phyloP scores from a whole-genome alignment of 1,140 invertebrate genomes.

The Dendrolimus kikuchii region DNA sequence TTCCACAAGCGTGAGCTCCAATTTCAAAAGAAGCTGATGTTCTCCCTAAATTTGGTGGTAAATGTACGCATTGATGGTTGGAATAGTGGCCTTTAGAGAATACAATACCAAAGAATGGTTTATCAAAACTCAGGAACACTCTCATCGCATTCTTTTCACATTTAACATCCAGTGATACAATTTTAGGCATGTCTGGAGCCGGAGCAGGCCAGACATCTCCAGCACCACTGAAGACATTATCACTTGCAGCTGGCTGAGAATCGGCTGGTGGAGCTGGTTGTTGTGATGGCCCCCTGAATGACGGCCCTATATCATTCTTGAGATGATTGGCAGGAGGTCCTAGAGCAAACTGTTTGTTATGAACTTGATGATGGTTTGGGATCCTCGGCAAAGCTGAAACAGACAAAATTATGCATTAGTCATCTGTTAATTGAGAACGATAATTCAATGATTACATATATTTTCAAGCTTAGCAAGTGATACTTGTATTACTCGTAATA shows the following conservation, averaged over 20 bases:
- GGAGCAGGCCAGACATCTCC: conserved; percentile 88
- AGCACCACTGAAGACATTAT: conserved; percentile 68
- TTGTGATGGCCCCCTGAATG: conserved; percentile 79
- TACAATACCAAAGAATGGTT: conserved; percentile 95
- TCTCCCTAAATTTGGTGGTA: conserved; percentile 89
- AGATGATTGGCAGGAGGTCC: conserved; percentile 66
- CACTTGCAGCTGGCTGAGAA: conserved; percentile 67
- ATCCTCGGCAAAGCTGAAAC: conserved; percentile 64
- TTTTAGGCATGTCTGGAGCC: conserved; percentile 91
- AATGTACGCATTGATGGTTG: conserved; percentile 92
- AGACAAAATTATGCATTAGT: background rate
- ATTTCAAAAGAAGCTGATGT: conserved; percentile 93
- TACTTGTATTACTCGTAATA: too few species aligned
- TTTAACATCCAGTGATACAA: conserved; percentile 92
- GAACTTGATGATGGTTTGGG: conserved; percentile 67
- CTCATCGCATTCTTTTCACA: conserved; percentile 96
- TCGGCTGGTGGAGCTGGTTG: conserved; percentile 67
- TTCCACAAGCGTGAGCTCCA: conserved; percentile 91
- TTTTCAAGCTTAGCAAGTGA: background rate
- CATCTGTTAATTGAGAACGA: background rate
- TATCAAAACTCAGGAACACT: conserved; percentile 92
- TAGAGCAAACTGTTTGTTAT: conserved; percentile 60
- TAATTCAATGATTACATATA: background rate
- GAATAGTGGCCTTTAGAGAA: conserved; percentile 95
- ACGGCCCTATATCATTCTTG: conserved; percentile 60